Percentiles rank a stretch among this genome's conserved stretches.
Conservation (phyloP, 2,113 vertebrate genomes). For the Psittacara wagleri region DNA sequence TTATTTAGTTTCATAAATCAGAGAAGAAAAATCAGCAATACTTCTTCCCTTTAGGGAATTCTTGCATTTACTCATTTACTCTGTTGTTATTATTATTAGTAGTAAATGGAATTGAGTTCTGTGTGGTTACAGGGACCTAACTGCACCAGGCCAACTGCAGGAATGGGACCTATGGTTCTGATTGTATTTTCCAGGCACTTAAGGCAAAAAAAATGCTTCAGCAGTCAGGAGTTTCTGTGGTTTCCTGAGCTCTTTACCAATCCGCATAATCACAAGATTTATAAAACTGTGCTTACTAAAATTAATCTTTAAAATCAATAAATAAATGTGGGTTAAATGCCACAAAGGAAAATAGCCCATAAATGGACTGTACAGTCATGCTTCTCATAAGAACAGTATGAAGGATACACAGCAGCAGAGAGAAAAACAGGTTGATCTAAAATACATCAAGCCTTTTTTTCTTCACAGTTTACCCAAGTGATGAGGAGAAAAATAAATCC, state of each 20-base stretch:
- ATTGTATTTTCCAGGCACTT: slow-evolving; percentile 31
- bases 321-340: slow-evolving; percentile 31
- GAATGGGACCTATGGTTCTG: not conserved
- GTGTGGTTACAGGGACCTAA: not conserved
- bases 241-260: slow-evolving; percentile 22
- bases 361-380: not conserved
- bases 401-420: not conserved
- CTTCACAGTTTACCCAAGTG: not conserved
- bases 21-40: not conserved
- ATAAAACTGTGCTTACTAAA: slow-evolving; percentile 42
- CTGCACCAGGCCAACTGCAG: not conserved
- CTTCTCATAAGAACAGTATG: not conserved
- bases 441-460: not conserved
- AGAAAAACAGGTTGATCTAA: not conserved
- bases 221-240: slow-evolving; percentile 18
- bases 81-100: not conserved
- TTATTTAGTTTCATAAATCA: not conserved
- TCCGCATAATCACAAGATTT: slow-evolving; percentile 1
- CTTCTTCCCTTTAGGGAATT: not conserved
- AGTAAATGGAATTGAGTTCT: not conserved
- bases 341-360: slow-evolving; percentile 33
- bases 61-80: not conserved
- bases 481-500: not conserved
- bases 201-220: not conserved
- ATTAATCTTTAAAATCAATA: slow-evolving; percentile 48